Percentiles rank a stretch among this genome's conserved stretches.
These are phyloP conservation scores for Bos javanicus DNA, from an alignment of 2,113 vertebrate species.

Conservation along the genomic window DNA sequence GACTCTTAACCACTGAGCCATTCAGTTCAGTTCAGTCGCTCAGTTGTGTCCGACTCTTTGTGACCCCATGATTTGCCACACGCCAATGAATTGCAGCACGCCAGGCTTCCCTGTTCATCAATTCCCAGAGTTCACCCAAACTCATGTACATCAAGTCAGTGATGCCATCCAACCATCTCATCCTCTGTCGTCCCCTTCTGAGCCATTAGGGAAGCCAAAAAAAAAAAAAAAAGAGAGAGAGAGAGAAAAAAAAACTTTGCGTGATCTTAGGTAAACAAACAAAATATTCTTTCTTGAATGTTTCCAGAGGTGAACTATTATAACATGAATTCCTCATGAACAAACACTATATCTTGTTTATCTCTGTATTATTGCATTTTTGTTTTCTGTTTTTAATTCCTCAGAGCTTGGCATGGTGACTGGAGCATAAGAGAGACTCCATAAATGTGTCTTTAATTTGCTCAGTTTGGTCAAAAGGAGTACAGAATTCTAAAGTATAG, in stretches of 20 bases:
- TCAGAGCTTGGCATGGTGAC: not conserved
- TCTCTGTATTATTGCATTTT: not conserved
- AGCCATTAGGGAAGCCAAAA: not conserved
- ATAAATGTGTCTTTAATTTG: not conserved
- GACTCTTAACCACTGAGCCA: not conserved
- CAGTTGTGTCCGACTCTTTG: no score
- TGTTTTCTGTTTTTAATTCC: not conserved
- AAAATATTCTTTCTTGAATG: not conserved
- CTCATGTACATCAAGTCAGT: no score
- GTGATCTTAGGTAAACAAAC: not conserved
- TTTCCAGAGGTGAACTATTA: not conserved
- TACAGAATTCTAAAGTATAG: not conserved
- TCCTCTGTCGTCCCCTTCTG: no score
- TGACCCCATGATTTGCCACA: no score
- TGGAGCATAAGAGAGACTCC: not conserved
- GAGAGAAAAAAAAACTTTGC: accelerated
- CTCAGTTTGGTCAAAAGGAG: not conserved
- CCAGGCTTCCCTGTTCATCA: no score
- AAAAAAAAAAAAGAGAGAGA: not conserved
- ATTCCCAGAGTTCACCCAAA: no score
- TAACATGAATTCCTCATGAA: not conserved
- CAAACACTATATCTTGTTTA: not conserved
- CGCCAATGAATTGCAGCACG: no score
- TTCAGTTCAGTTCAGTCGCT: no score
- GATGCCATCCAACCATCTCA: no score